Base-by-base conservation (phyloP, 2,797 vertebrate genomes). In the Fratercula arctica region DNA sequence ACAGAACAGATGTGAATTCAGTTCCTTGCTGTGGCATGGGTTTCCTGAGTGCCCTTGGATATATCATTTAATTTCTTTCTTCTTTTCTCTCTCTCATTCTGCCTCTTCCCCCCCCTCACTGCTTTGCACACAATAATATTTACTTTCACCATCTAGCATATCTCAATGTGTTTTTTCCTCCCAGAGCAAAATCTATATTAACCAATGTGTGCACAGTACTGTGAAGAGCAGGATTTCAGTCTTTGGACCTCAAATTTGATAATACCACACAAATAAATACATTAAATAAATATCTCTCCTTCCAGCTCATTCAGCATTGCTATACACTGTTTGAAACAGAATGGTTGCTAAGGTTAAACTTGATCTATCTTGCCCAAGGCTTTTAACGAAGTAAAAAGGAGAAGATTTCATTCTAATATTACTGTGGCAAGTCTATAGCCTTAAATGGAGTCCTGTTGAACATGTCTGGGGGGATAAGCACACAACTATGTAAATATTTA, bases 21-120 rank as follows among this genome's bases (percentile, higher is more conserved):
- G 66, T 45, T 91, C 35, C 66, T 66, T 83, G 66, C 74, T 89
- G 91, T 89, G 89, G 37, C 29, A 26, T 16, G n/a, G 25, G 21
- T 54, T 92, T 95, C 64, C 45, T 90, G 50, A 76, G 63, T 91
- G 85, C 89, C 85, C 87, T 94, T 94, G 90, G 64, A 37, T 72
- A 35, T 54, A 69, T 20, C 0, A 90, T 84, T 67, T 94, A 8
- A 75, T 85, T 84, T 74, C 21, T 74, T 5, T 70, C 19, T 41
- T 54, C 33, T 39, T 94, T 81, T 66, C 17, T 60, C 31, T 85
- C 53, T 81, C n/a, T 91, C 29, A 56, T 67, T 83, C 68, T 89
- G 43, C n/a, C 50, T 67, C 18, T 14, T 56, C 57, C 23, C 9
- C 12, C 0, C 2, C 26, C 29, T 31, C 0, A 0, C 33, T 50